These are phyloP conservation scores for Pachymerium ferrugineum DNA, from an alignment of 2,888 invertebrate genomes.

Conservation along the genomic window DNA sequence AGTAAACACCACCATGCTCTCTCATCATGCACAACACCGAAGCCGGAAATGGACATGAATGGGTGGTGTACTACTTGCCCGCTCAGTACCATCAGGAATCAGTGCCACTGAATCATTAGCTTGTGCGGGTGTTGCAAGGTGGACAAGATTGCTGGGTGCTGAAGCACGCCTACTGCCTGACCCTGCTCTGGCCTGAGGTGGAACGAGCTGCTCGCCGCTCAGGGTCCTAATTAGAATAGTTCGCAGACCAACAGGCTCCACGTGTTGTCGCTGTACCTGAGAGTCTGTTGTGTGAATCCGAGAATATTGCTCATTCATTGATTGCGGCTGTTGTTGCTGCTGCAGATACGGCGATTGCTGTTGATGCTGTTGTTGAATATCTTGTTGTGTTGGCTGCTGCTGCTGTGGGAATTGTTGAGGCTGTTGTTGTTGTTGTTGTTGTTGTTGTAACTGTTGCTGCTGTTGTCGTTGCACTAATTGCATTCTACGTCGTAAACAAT, in stretches of 20 bases:
- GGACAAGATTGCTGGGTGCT: constrained; percentile 15
- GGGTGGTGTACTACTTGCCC: constrained; percentile 20
- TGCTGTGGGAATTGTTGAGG: constrained; percentile 21
- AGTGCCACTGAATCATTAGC: constrained; percentile 9
- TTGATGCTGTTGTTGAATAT: constrained; percentile 25
- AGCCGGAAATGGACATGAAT: constrained; percentile 1
- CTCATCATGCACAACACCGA: background rate
- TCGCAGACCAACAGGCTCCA: background rate
- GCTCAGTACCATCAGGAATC: background rate
- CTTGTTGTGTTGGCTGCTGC: constrained; percentile 14
- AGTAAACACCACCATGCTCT: constrained; percentile 3
- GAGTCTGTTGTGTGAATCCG: background rate
- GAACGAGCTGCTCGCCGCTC: background rate
- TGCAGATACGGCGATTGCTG: constrained; percentile 36
- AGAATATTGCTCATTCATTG: background rate
- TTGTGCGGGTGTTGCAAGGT: constrained; percentile 13
- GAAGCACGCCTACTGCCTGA: constrained; percentile 12
- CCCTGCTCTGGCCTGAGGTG: background rate
- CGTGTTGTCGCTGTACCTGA: constrained; percentile 3
- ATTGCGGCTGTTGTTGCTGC: constrained; percentile 33
- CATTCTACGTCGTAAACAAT: constrained; percentile 43
- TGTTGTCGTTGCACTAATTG: constrained; percentile 39
- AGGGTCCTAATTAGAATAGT: constrained; percentile 5
- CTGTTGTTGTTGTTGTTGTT: constrained; percentile 32
- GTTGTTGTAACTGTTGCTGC: constrained; percentile 34